These are phyloP conservation scores for Heliocidaris tuberculata DNA, from an alignment of 35 echinoderm and acorn worm species.

Conservation along the genomic window DNA sequence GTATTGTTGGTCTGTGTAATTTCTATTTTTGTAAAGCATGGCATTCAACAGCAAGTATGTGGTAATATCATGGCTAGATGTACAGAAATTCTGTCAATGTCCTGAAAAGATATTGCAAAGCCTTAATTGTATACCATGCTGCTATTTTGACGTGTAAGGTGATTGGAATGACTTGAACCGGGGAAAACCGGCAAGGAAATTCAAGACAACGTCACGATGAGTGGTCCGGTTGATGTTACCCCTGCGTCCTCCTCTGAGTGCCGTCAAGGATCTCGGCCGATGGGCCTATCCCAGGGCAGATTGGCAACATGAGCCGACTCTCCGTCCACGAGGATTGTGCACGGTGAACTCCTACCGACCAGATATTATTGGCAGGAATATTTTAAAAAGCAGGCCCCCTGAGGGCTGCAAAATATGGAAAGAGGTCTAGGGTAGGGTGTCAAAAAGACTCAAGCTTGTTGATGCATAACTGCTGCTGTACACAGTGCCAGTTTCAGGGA, in stretches of 20 bases:
- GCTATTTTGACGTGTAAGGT: neutral
- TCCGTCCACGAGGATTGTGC: neutral
- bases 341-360: neutral
- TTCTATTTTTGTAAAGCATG: too few relatives aligned
- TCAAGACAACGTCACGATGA: neutral
- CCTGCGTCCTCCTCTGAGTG: neutral
- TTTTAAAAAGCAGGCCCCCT: neutral
- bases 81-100: too few relatives aligned
- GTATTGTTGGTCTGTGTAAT: too few relatives aligned
- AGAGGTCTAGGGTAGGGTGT: neutral
- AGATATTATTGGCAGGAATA: conserved; percentile 3
- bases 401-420: neutral
- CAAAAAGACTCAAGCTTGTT: neutral
- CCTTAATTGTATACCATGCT: neutral
- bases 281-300: neutral
- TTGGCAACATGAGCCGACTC: neutral
- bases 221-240: neutral
- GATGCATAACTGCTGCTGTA: neutral
- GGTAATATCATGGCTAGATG: too few relatives aligned
- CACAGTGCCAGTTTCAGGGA: neutral
- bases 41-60: too few relatives aligned
- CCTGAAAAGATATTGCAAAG: neutral
- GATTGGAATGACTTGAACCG: neutral
- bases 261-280: neutral
- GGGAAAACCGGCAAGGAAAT: neutral